Percentiles rank a stretch among this genome's conserved stretches.
phyloP scores from a whole-genome alignment of 2,797 vertebrate genomes.

The Nyctibius grandis region DNA sequence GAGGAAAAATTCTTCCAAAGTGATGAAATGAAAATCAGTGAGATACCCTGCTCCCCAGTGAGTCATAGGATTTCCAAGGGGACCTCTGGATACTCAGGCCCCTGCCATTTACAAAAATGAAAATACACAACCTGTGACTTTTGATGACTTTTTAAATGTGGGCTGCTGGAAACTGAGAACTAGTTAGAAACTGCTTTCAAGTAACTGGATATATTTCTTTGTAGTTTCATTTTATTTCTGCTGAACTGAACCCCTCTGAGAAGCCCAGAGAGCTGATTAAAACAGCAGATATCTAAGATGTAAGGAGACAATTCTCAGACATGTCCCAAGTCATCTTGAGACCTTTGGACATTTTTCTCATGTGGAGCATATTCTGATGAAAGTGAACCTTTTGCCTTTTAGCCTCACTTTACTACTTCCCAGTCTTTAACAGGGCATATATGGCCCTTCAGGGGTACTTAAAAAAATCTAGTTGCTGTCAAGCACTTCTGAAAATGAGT shows the following conservation, averaged over 20 bases:
- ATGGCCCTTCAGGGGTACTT: background rate
- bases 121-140: background rate
- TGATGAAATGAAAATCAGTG: background rate
- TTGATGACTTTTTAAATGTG: background rate
- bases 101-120: background rate
- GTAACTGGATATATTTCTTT: background rate
- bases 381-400: background rate
- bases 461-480: background rate
- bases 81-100: background rate
- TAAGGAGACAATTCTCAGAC: background rate
- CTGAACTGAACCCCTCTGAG: background rate
- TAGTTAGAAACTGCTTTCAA: background rate
- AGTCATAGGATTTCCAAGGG: background rate
- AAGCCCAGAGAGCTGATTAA: background rate
- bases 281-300: background rate
- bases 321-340: background rate
- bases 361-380: background rate
- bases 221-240: background rate
- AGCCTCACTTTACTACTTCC: background rate
- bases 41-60: background rate
- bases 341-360: background rate
- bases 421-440: background rate
- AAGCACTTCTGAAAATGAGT: background rate
- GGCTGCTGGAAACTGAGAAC: background rate
- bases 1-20: background rate